Base-by-base conservation (phyloP, 2,797 vertebrate genomes). In the Decapterus maruadsi region DNA sequence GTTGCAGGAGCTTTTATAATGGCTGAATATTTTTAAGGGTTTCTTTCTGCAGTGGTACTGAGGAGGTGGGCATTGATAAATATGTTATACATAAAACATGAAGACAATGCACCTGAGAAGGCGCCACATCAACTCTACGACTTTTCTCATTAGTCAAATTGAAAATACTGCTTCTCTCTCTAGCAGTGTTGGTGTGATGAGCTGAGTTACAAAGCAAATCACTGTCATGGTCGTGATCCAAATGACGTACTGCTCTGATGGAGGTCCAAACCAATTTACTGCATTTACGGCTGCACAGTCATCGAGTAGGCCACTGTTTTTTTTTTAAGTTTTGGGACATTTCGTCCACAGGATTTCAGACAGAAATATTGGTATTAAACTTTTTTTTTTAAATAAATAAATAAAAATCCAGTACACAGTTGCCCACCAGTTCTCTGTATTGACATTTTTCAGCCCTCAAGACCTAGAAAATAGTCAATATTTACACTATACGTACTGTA, bases 21-120 rank as follows among this genome's bases (percentile, higher is more conserved):
- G 22, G n/a, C 55, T 58, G 69, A 78, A 83, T 80, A 72, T 86
- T 82, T 79, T 73, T 57, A 65, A 72, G 42, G 58, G 16, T 26
- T 26, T 82, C 78, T 26, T 26, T 82, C 78, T 75, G 78, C 83
- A 60, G 73, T 84, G 40, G 78, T 68, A 84, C 53, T 75, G 72
- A 78, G 73, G 56, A 42, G 20, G 54, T 13, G 56, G 53, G 17
- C 76, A 68, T 61, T 90, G 77, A 84, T 88, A 86, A 87, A 93
- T 87, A 89, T 19, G 12, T 53, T 57, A 90, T 92, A 74, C 78
- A 91, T 92, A 90, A 92, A 89, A 91, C 87, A 92, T 91, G 84
- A 90, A 81, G 72, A 76, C 61, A 68, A 75, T 76, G 80, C 67
- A 83, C 69, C 69, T 83, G 77, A 81, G 81, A 72, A 70, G 67